These are phyloP conservation scores for Alethe castanea DNA, from an alignment of 2,113 vertebrate species.

Conservation along the genomic window DNA sequence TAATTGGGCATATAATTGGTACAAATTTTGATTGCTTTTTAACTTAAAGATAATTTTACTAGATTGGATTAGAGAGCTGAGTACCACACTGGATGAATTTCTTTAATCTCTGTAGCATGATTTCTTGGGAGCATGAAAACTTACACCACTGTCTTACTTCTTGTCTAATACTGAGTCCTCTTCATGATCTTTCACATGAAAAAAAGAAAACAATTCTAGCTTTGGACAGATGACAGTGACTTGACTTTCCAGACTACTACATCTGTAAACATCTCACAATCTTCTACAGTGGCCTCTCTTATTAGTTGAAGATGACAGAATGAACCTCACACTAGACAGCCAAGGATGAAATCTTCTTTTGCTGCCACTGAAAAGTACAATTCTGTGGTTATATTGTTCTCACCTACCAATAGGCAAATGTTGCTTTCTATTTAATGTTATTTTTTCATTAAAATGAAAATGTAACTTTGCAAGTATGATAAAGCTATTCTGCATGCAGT, in stretches of 20 bases:
- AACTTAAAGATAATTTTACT: background rate
- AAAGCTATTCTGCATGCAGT: background rate
- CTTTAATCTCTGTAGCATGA: background rate
- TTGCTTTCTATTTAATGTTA: background rate
- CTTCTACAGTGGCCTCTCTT: background rate
- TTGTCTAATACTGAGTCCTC: background rate
- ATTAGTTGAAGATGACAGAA: background rate
- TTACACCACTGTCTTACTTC: background rate
- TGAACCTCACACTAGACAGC: background rate
- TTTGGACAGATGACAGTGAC: background rate
- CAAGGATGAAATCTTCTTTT: background rate
- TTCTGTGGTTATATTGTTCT: background rate
- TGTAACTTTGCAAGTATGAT: background rate
- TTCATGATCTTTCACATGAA: background rate
- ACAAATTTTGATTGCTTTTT: background rate
- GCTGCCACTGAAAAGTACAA: background rate
- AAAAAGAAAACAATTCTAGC: background rate
- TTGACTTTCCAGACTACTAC: background rate
- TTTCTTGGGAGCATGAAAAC: background rate
- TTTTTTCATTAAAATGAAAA: conserved; percentile 55
- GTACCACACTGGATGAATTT: background rate
- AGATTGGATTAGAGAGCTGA: background rate
- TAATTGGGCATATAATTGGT: background rate
- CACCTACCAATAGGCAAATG: background rate
- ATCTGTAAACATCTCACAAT: background rate